Percentiles rank a stretch among this genome's conserved stretches.
Evolutionary conservation across 2,888 invertebrate genomes (phyloP).

Genomic region (Ethmia dodecea): DNA sequence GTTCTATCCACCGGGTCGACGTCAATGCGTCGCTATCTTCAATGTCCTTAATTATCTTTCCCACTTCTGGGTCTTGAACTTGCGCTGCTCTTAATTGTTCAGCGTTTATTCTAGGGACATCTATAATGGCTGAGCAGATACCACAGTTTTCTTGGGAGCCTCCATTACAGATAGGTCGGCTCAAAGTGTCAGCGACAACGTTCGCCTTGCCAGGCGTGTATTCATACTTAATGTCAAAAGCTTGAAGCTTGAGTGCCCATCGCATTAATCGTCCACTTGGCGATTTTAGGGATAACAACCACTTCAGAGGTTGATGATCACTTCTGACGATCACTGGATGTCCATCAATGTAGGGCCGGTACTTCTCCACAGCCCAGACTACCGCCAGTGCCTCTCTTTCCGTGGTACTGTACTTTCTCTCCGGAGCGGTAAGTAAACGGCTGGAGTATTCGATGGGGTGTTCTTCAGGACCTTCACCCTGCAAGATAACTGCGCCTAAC

Average conservation of each 20-base stretch:
- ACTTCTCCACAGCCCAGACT: constrained; percentile 23
- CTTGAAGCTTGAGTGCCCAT: constrained; percentile 50
- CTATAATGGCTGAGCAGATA: constrained; percentile 16
- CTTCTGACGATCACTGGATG: constrained; percentile 37
- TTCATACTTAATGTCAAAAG: constrained; percentile 36
- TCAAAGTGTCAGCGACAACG: constrained; percentile 20
- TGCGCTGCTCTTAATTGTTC: constrained; percentile 16
- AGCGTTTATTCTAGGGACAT: constrained; percentile 6
- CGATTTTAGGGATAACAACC: constrained; percentile 44
- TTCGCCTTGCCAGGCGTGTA: constrained; percentile 40
- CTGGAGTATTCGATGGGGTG: constrained; percentile 25
- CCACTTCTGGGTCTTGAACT: constrained; percentile 17
- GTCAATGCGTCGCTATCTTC: constrained; percentile 10
- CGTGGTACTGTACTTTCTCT: constrained; percentile 39
- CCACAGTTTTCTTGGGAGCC: constrained; percentile 6
- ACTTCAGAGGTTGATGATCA: constrained; percentile 55
- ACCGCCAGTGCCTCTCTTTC: constrained; percentile 1
- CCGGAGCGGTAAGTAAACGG: constrained; percentile 23
- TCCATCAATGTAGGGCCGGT: constrained; percentile 33
- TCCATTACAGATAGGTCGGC: constrained; percentile 12
- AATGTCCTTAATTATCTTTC: constrained; percentile 20
- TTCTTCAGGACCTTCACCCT: constrained; percentile 23
- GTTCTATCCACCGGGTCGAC: constrained; percentile 13
- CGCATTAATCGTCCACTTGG: constrained; percentile 47
- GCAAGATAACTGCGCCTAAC: constrained; percentile 25